A percentile compares a stretch with the other conserved stretches of the same genome.
These are phyloP conservation scores for Oxyteleia sp. DNA, from an alignment of 2,888 invertebrate genomes.

Conservation along the genomic window DNA sequence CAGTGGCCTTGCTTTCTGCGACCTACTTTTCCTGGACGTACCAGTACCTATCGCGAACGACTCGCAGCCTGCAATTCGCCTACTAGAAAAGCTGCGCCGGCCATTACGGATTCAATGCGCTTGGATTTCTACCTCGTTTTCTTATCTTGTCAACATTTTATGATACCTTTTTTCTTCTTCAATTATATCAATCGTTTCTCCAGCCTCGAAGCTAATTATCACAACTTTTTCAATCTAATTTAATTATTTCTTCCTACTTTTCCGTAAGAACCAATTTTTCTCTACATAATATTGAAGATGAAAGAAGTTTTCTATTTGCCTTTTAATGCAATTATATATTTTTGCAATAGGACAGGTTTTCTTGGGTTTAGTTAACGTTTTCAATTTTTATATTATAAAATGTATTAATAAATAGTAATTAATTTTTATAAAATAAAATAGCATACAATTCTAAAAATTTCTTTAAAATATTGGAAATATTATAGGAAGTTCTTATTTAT, in stretches of 20 bases:
- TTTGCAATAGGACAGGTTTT: too few relatives aligned
- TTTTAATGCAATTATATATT: too few relatives aligned
- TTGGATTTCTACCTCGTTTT: constrained; percentile 64
- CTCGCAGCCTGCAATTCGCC: constrained; percentile 69
- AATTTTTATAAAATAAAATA: too few relatives aligned
- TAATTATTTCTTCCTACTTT: constrained; percentile 34
- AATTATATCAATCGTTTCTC: constrained; percentile 60
- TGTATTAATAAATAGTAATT: too few relatives aligned
- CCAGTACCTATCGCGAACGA: constrained; percentile 69
- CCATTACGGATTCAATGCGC: constrained; percentile 61
- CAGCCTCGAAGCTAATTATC: constrained; percentile 32
- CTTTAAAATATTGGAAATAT: too few relatives aligned
- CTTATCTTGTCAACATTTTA: constrained; percentile 69
- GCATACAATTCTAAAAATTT: too few relatives aligned
- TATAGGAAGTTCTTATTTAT: too few relatives aligned
- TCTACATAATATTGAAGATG: neutral
- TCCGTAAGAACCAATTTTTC: constrained; percentile 3
- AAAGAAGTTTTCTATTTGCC: neutral
- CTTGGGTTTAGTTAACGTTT: too few relatives aligned
- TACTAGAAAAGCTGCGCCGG: constrained; percentile 59
- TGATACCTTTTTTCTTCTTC: constrained; percentile 54
- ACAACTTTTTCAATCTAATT: constrained; percentile 41
- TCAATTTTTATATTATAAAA: too few relatives aligned
- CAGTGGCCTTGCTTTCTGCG: constrained; percentile 88
- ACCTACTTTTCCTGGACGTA: constrained; percentile 85